Percentiles rank a stretch among this genome's conserved stretches.
phyloP scores from a whole-genome alignment of 2,888 invertebrate species.

The Merodon equestris region DNA sequence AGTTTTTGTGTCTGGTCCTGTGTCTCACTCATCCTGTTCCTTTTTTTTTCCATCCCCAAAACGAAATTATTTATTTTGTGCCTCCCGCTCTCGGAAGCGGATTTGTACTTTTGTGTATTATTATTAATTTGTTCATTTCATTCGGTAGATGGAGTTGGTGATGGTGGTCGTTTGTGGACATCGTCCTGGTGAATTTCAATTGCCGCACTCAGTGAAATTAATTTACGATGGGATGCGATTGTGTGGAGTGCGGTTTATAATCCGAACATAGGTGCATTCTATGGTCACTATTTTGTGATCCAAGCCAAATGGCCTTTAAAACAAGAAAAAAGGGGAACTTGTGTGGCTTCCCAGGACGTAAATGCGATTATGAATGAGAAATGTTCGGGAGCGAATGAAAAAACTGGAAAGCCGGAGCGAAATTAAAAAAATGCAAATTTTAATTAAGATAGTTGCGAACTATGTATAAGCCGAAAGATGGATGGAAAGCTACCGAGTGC shows the following conservation, averaged over 20 bases:
- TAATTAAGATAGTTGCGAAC: conserved; percentile 67
- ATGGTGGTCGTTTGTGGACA: background rate
- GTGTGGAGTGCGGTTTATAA: conserved; percentile 45
- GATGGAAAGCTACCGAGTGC: no score
- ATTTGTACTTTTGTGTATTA: conserved; percentile 65
- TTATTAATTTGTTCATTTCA: conserved; percentile 66
- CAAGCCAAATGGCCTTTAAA: conserved; percentile 36
- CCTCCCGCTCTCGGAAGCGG: conserved; percentile 43
- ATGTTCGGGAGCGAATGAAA: conserved; percentile 38
- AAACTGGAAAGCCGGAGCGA: background rate
- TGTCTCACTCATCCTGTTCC: background rate
- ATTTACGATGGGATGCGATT: conserved; percentile 34
- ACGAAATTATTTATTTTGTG: conserved; percentile 65
- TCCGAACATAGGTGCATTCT: conserved; percentile 60
- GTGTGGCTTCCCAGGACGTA: conserved; percentile 54
- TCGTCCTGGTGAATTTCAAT: conserved; percentile 52
- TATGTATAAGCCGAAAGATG: conserved; percentile 38
- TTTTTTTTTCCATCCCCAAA: conserved; percentile 15
- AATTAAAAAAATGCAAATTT: conserved; percentile 67
- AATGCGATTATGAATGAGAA: conserved; percentile 67
- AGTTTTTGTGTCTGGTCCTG: conserved; percentile 74
- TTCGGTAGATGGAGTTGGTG: conserved; percentile 9
- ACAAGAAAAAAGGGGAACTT: conserved; percentile 17
- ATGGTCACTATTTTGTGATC: conserved; percentile 53
- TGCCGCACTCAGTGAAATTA: conserved; percentile 60